Base-by-base conservation (phyloP, 2,113 vertebrate species). In the Casuarius casuarius region DNA sequence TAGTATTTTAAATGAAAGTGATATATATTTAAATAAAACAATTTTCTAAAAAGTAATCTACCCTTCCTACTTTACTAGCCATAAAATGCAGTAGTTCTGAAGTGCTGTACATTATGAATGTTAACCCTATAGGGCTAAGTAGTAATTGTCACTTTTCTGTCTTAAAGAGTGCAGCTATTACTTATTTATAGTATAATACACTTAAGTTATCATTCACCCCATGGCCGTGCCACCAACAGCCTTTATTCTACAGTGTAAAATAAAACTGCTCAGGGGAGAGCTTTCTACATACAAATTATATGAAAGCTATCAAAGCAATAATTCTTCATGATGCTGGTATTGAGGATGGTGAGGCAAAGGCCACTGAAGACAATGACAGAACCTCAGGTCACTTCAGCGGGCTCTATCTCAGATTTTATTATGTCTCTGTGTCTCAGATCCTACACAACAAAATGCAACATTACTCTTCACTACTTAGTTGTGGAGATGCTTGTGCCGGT, bases 141-240 rank as follows among this genome's bases (percentile, higher is more conserved):
- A 87, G 80, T 93, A 94, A 93, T 94, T 90, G 35, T 25, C 22
- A 87, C 85, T 88, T 92, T 91, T 93, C 72, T 87, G 42, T 80
- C 90, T 86, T 93, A 94, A 93, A 89, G 52, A 94, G 79, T 96
- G 35, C 72, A 71, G 49, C 38, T 89, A 92, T 95, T 95, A 97
- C 86, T 97, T 97, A 92, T 96, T 96, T 95, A 93, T 92, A 67
- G 51, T 70, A 67, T 93, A 95, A 96, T 94, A 91, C 38, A 81
- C 28, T 66, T 17, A 40, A 66, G 35, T 91, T 94, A 67, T 84
- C 75, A 78, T 87, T 95, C 88, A 94, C 61, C 26, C 66, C 40
- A 61, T 90, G 85, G 90, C 65, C 25, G 4, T 66, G 67, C 28
- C 63, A 89, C n/a, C 58, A 89, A 23, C 42, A 5, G 74, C 54